Conservation (phyloP, 2,113 vertebrate species). For the Scomber japonicus region DNA sequence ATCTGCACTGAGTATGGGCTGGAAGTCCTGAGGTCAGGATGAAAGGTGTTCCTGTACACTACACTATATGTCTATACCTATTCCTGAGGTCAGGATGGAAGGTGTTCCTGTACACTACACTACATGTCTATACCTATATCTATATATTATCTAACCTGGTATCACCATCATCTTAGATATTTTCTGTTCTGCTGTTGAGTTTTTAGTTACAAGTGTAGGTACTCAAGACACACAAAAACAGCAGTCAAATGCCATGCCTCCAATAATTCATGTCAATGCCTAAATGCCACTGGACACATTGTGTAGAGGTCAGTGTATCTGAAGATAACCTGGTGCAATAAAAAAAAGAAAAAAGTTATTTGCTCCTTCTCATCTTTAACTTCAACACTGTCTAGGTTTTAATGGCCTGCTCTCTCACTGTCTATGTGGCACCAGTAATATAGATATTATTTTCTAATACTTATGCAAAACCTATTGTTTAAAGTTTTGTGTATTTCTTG, state of each 20-base stretch:
- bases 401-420: neutral
- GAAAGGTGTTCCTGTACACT: too few relatives aligned
- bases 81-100: too few relatives aligned
- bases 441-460: too few relatives aligned
- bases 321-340: slow-evolving; percentile 22
- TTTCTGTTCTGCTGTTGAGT: neutral
- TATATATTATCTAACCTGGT: neutral
- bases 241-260: slow-evolving; percentile 5
- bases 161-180: neutral
- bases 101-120: too few relatives aligned
- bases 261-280: neutral
- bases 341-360: neutral
- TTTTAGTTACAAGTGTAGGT: neutral
- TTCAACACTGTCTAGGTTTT: neutral
- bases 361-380: neutral
- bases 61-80: too few relatives aligned
- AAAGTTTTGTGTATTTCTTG: too few relatives aligned
- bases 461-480: too few relatives aligned
- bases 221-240: neutral
- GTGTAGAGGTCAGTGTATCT: slow-evolving; percentile 18
- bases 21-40: too few relatives aligned
- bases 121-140: too few relatives aligned
- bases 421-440: too few relatives aligned
- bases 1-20: too few relatives aligned
- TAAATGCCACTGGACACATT: slow-evolving; percentile 38